phyloP scores from a whole-genome alignment of 2,888 invertebrate species.

The Drosophila mettleri region DNA sequence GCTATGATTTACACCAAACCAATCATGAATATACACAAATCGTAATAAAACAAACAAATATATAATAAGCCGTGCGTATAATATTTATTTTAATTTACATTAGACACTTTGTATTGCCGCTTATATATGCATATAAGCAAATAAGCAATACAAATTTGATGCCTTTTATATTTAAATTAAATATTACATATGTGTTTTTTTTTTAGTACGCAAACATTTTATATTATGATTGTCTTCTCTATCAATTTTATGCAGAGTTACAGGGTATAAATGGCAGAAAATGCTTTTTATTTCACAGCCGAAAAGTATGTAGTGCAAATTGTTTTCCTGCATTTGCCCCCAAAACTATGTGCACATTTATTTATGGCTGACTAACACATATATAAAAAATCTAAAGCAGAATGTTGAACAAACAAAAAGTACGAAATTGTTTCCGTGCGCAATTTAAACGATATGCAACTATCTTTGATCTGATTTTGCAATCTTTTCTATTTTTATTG shows the following conservation, averaged over 20 bases:
- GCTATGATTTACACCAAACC: conserved; percentile 35
- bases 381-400: conserved; percentile 22
- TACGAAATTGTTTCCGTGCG: conserved; percentile 14
- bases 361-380: conserved; percentile 11
- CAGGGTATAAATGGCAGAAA: conserved; percentile 1
- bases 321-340: conserved; percentile 32
- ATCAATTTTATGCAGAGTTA: not conserved
- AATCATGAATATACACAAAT: conserved; percentile 21
- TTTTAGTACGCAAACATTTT: too few relatives aligned
- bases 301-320: conserved; percentile 46
- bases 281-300: conserved; percentile 29
- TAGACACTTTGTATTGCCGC: too few relatives aligned
- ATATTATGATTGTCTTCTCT: too few relatives aligned
- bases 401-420: conserved; percentile 17
- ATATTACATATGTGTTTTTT: too few relatives aligned
- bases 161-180: too few relatives aligned
- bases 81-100: too few relatives aligned
- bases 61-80: too few relatives aligned
- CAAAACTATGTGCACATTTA: conserved; percentile 49
- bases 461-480: not conserved
- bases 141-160: too few relatives aligned
- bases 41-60: not conserved
- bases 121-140: too few relatives aligned
- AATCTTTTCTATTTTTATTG: not conserved
- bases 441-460: conserved; percentile 18